Base-by-base conservation (phyloP, 2,113 vertebrate genomes). In the Ailurus styani region DNA sequence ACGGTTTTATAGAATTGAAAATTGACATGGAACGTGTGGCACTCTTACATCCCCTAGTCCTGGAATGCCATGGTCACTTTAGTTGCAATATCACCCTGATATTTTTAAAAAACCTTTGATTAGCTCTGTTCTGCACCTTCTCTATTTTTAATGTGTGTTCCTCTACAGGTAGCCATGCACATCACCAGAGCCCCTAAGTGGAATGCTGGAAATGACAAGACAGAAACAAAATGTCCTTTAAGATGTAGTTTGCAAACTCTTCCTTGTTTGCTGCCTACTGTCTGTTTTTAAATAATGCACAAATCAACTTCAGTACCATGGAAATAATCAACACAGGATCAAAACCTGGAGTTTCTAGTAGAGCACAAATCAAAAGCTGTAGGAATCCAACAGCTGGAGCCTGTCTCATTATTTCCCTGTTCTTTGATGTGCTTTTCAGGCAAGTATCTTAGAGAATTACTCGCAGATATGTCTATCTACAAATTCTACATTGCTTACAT, bases 311-410 rank as follows among this genome's bases (percentile, higher is more conserved):
- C 98, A 98, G 94, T 98, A 91, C 98, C 97, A 98, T 98, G 98
- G 98, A 98, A 99, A 99, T 99, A 99, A 99, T 99, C 98, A 99
- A 99, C 98, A 98, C 92, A 98, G 98, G 98, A 99, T 99, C 98
- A 99, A 98, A 99, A 99, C 98, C 98, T 98, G 98, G 98, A 98
- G 98, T 97, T 99, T 98, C 98, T 98, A 97, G 97, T 98, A 93
- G 97, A 98, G 98, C 97, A 98, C 97, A 99, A 99, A 99, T 99
- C 99, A 99, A 99, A 99, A 99, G 98, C 99, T 98, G 98, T 98
- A 98, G 98, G 98, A 99, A 98, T 98, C 98, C 98, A 98, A 98
- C 98, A 99, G 99, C 99, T 99, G 99, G 98, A 99, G 98, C 96
- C 97, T 97, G 98, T 98, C 99, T 99, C 98, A 99, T 99, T 99